A percentile compares a stretch with the other conserved stretches of the same genome.
Conservation (phyloP, 2,797 vertebrate species). For the Schizopygopsis malacanthus region DNA sequence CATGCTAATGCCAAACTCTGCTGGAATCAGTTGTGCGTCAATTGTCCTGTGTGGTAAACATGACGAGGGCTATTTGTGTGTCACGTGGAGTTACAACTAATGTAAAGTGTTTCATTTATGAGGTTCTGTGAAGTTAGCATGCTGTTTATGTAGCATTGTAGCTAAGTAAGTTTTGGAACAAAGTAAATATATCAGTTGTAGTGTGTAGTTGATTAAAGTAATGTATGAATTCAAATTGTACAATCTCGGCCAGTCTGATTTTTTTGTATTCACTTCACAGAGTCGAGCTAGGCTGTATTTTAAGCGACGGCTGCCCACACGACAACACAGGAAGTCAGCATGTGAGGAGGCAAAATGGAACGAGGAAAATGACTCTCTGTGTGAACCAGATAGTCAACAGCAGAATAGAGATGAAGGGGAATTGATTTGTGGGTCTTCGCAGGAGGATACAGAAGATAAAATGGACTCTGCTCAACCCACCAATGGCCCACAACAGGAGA, state of each 20-base stretch:
- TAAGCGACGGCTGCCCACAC: constrained; percentile 78
- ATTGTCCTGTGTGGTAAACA: background rate
- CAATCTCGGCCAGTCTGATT: background rate
- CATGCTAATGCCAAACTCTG: background rate
- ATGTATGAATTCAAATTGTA: background rate
- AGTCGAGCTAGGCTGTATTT: constrained; percentile 78
- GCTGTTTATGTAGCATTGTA: background rate
- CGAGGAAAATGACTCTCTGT: constrained; percentile 43
- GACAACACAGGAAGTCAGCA: constrained; percentile 78
- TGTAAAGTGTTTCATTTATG: background rate
- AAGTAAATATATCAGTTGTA: background rate
- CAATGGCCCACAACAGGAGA: constrained; percentile 51
- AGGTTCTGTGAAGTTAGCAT: background rate
- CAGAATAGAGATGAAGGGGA: constrained; percentile 67
- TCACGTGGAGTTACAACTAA: background rate
- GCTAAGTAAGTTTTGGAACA: background rate
- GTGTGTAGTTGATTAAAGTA: background rate
- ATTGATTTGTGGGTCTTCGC: constrained; percentile 50
- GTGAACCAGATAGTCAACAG: constrained; percentile 61
- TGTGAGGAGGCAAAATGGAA: constrained; percentile 67
- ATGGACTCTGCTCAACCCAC: constrained; percentile 13
- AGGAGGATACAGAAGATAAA: constrained; percentile 48
- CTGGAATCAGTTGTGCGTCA: background rate
- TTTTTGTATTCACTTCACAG: constrained; percentile 61
- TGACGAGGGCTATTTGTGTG: background rate